Base-by-base conservation (phyloP, 1,140 invertebrate species). In the Sycophaga agraensis region DNA sequence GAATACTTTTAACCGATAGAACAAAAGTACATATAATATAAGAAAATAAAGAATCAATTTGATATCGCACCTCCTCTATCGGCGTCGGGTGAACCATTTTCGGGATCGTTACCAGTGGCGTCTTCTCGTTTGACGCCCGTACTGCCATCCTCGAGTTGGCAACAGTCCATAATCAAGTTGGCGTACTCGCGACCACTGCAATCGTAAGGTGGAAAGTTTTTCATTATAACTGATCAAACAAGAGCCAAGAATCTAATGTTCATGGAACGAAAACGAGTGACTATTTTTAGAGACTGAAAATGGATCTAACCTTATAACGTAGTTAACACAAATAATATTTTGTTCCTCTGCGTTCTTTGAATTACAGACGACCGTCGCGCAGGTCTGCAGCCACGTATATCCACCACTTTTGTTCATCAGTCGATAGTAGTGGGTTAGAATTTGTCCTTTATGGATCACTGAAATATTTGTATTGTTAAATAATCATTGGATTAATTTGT, bases 371-470 rank as follows among this genome's bases (percentile, higher is more conserved):
- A 98, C 92, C 0, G 95, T 98, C 24, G 94, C 95, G 78, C 96
- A 98, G 0, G 93, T 96, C 80, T 98, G 96, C 50, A 97, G 82
- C 95, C 95, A 98, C 26, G 93, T 94, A 80, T 92, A 97, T 2
- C 96, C 96, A 5, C 95, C 96, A 65, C 87, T 90, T 79, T 96
- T 96, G 81, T 97, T 97, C 89, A 98, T 95, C 66, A 98, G 71
- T 71, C 95, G 87, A 79, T 95, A 97, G 81, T 97, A 98, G 74
- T 94, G 92, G 6, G 94, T 97, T 78, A 98, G 84, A 24, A 97
- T 94, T 82, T 98, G 96, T 5, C 96, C 96, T 82, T 98, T 98
- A 74, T 92, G 88, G 70, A 98, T 91, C 76, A 98, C 95, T 97
- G 50, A 7, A 60, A 60, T 9, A 26, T 11, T 8, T n/a, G n/a